A percentile compares a stretch with the other conserved stretches of the same genome.
These are phyloP conservation scores for Spea hammondii DNA, from an alignment of 2,797 vertebrate species.

Conservation along the genomic window DNA sequence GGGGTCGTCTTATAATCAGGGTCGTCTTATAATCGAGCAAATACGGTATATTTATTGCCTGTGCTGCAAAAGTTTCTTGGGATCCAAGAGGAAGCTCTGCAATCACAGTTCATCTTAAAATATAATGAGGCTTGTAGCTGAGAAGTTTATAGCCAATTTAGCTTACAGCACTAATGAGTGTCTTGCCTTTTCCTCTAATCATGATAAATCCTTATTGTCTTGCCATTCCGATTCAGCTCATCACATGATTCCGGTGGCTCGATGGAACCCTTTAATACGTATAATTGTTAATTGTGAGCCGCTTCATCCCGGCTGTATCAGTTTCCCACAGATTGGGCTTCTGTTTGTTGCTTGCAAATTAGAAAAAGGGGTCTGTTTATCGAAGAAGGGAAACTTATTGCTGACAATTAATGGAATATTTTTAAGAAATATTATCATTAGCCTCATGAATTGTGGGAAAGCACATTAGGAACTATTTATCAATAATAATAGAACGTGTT, in stretches of 20 bases:
- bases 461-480: neutral
- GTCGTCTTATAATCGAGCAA: too few relatives aligned
- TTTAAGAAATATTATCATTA: conserved; percentile 9
- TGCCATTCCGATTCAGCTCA: neutral
- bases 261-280: neutral
- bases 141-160: conserved; percentile 25
- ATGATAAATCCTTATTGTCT: conserved; percentile 45
- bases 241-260: neutral
- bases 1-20: too few relatives aligned
- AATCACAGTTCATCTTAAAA: conserved; percentile 45
- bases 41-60: neutral
- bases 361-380: conserved; percentile 33
- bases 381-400: conserved; percentile 22
- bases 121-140: conserved; percentile 34
- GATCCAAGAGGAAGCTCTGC: neutral
- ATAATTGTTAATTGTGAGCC: neutral
- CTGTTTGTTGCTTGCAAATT: conserved; percentile 6
- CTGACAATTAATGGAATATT: conserved; percentile 11
- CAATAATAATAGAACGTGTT: neutral
- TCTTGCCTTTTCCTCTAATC: conserved; percentile 11
- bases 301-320: neutral
- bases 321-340: neutral
- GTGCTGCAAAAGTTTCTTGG: neutral
- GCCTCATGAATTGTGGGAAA: conserved; percentile 21
- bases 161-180: conserved; percentile 9